These are phyloP conservation scores for Tetheella fluctuosa DNA, from an alignment of 2,888 invertebrate genomes.

Conservation along the genomic window DNA sequence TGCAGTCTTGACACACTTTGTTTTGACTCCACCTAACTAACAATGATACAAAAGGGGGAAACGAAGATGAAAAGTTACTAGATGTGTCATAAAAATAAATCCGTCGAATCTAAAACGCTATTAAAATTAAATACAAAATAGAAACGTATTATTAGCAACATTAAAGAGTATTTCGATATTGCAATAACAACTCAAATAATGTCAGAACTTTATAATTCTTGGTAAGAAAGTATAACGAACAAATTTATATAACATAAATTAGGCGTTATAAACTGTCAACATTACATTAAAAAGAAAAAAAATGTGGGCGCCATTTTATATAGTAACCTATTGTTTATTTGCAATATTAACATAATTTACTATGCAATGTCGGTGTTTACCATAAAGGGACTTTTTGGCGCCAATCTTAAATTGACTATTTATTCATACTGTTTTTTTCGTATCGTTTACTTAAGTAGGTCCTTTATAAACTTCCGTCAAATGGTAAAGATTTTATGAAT, in stretches of 20 bases:
- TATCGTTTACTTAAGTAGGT: too few species aligned
- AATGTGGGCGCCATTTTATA: neutral
- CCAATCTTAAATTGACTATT: conserved; percentile 5
- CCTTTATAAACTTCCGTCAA: too few species aligned
- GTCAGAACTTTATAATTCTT: too few species aligned
- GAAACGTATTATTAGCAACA: too few species aligned
- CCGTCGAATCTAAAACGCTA: neutral
- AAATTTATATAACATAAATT: neutral
- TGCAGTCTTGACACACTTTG: conserved; percentile 6
- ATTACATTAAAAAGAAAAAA: neutral
- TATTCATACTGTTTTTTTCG: conserved; percentile 4
- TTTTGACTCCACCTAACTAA: conserved; percentile 8
- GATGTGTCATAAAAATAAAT: neutral
- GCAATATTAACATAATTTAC: conserved; percentile 1
- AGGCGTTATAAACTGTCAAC: neutral
- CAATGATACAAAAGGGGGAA: conserved; percentile 9
- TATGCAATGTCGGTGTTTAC: neutral
- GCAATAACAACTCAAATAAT: too few species aligned
- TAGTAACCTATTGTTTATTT: neutral
- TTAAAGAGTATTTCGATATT: too few species aligned
- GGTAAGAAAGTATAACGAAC: too few species aligned
- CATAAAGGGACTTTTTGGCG: conserved; percentile 12
- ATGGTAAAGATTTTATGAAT: too few species aligned
- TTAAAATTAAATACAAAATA: too few species aligned
- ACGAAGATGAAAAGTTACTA: neutral